Evolutionary conservation across 2,113 vertebrate species (phyloP), one percentile per base, ranked within the genome.

Genomic region (Scortum barcoo): DNA sequence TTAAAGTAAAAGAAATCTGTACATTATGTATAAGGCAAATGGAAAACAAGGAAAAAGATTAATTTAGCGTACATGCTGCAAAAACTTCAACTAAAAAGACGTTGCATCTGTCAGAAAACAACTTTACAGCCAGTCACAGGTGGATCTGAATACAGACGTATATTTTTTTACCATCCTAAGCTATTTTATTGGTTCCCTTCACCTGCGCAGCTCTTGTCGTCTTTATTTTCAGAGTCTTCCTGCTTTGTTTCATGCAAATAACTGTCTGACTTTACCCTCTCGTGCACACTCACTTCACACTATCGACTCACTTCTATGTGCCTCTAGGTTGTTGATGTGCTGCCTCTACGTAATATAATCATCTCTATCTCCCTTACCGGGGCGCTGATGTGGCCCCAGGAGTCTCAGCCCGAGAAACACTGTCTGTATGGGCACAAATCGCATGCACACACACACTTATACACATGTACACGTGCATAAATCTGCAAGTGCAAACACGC

Each of bases 121-220:
- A 19, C 3, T 56, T 66, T 68, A 38, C 19, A 78, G 54, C 11
- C 3, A 58, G 13, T 61, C 44, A 10, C 26, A 74, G 17, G 17
- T 80, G 50, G 51, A 76, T 68, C 36, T 73, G 60, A 76, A 80
- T 72, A 57, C 58, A 78, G 66, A 5, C 70, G 75, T 72, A 72
- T n/a, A n/a, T n/a, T 76, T 72, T 81, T 62, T 19, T 28, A 0
- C 2, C 36, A n/a, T 42, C 26, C 48, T 50, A 20, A 1, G 26
- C 58, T 46, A 38, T 78, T 28, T 53, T 13, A 44, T 54, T 71
- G 72, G 60, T 70, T 77, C n/a, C 46, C 6, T n/a, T 72, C 12
- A 53, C 72, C 72, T 78, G 38, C 28, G 33, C 44, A 19, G n/a
- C 38, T 50, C 63, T 40, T 46, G 40, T 70, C 7, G 26, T 10